Conservation (phyloP, 2,888 invertebrate genomes). For the Himalopsyche tibetana region DNA sequence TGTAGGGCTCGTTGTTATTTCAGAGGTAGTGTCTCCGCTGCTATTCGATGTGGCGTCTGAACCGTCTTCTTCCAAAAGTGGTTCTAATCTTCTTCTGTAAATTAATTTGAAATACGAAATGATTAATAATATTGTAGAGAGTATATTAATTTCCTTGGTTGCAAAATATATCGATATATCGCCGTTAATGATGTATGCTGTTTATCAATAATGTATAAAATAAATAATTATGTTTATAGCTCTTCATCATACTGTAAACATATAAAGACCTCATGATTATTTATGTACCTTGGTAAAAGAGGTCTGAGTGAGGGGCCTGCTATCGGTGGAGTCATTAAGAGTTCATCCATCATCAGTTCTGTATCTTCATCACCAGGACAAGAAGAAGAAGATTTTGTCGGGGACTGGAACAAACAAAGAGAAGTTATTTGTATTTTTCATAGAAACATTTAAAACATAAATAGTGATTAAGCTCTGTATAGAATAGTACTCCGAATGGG, state of each 20-base stretch:
- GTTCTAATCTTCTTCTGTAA: constrained; percentile 86
- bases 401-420: constrained; percentile 73
- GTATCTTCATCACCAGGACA: constrained; percentile 86
- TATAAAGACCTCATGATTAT: background rate
- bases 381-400: constrained; percentile 81
- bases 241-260: background rate
- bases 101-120: constrained; percentile 66
- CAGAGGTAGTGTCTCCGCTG: constrained; percentile 72
- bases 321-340: constrained; percentile 86
- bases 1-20: constrained; percentile 75
- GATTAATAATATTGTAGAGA: too few species aligned
- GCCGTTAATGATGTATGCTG: too few species aligned
- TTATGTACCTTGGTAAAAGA: constrained; percentile 80
- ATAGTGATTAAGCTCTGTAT: background rate
- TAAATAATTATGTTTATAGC: background rate
- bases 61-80: constrained; percentile 88
- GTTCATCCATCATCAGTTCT: constrained; percentile 89
- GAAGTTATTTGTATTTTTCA: background rate
- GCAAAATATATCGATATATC: too few species aligned
- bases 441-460: background rate
- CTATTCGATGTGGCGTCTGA: constrained; percentile 80
- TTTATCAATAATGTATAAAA: too few species aligned
- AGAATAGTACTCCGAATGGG: background rate
- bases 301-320: constrained; percentile 84
- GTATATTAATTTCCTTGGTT: too few species aligned